Evolutionary conservation across 2,113 vertebrate species (phyloP).

Genomic region (Nycticorax nycticorax): DNA sequence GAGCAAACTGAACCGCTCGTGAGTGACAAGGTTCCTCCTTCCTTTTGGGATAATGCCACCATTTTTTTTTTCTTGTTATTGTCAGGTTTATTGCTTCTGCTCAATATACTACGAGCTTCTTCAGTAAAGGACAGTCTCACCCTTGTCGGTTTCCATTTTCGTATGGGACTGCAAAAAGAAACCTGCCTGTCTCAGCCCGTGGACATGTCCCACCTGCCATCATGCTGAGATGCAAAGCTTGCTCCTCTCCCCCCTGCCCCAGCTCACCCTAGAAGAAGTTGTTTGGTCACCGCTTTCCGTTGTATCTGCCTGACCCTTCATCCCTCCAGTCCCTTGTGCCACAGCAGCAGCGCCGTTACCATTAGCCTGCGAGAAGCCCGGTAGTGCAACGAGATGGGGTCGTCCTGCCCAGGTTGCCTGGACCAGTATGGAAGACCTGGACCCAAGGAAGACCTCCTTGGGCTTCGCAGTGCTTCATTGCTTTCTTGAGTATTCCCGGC

Average conservation of each 20-base stretch:
- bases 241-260: not conserved
- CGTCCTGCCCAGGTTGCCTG: not conserved
- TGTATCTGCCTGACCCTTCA: not conserved
- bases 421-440: not conserved
- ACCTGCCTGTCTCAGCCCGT: not conserved
- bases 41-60: conserved; percentile 64
- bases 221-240: conserved; percentile 43
- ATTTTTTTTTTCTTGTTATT: conserved; percentile 63
- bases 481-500: not conserved
- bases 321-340: not conserved
- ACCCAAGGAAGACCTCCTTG: not conserved
- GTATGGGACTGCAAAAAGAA: conserved; percentile 36
- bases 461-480: not conserved
- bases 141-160: conserved; percentile 44
- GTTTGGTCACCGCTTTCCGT: conserved; percentile 24
- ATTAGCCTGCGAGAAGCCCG: not conserved
- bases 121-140: conserved; percentile 67
- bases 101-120: conserved; percentile 72
- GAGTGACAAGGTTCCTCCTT: conserved; percentile 66
- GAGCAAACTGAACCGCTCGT: conserved; percentile 69
- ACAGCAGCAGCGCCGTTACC: not conserved
- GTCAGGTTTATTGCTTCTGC: conserved; percentile 73
- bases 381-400: not conserved
- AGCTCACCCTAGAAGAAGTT: conserved; percentile 20
- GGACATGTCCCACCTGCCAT: not conserved